Base-by-base conservation (phyloP, 2,113 vertebrate genomes). In the Charina bottae region DNA sequence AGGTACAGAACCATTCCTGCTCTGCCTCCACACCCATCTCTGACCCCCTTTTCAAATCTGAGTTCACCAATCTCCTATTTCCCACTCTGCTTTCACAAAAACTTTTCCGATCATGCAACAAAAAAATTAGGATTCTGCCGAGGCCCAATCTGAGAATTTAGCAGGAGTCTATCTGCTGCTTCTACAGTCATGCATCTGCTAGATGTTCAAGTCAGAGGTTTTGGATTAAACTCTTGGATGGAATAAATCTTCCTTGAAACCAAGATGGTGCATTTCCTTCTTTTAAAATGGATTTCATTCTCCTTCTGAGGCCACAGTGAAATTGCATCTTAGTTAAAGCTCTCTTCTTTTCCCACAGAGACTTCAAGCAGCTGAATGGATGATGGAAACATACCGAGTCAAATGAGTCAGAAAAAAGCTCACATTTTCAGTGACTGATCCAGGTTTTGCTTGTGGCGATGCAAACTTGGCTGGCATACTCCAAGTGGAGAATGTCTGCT, bases 401-500 rank as follows among this genome's bases (percentile, higher is more conserved):
- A 0, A 88, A 86, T 90, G 95, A 91, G 94, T 93, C 56, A 92
- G 90, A 93, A 91, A 72, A 72, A 72, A 90, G 91, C 91, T 90
- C 68, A 83, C 83, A 93, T 95, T 94, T 94, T 84, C 85, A 26
- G 86, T 46, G 49, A 93, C 93, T 91, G 93, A 94, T 92, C 94
- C 91, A 91, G 92, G 90, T 94, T 93, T 92, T 95, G 94, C 96
- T 92, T 90, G 87, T 88, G 84, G 94, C 94, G 93, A 90, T 85
- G 90, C 86, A 93, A 95, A 91, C 89, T 68, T 85, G 92, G 89
- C 93, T 91, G 90, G 85, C 85, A 58, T 4, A 0, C 49, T 54
- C 88, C 89, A 94, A 96, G 90, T 94, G 93, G 0, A 0, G 90
- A 89, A 93, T 90, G 88, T 15, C 86, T 87, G 88, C 59, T 59